A percentile compares a stretch with the other conserved stretches of the same genome.
Evolutionary conservation across 2,113 vertebrate species (phyloP).

Genomic region (Hypanus sabinus): DNA sequence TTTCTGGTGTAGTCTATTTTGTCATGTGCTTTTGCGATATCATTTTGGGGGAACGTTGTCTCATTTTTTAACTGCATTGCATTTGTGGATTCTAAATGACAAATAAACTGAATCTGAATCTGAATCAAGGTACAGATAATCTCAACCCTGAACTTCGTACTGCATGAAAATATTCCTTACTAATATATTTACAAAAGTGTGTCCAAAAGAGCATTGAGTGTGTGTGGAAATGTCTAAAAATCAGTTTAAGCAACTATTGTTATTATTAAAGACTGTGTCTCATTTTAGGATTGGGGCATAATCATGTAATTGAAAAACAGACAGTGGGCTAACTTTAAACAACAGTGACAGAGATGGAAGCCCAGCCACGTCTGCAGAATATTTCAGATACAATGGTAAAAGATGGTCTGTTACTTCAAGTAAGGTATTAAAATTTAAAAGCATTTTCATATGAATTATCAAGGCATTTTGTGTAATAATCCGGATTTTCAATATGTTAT

Average conservation of each 20-base stretch:
- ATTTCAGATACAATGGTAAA: not conserved
- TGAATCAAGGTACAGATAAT: not conserved
- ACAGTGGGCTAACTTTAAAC: not conserved
- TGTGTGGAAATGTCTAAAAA: not conserved
- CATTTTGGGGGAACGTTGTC: no score
- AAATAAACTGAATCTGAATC: no score
- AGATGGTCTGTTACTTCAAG: not conserved
- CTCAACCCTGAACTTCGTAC: not conserved
- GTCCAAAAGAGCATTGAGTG: not conserved
- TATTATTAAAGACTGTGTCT: not conserved
- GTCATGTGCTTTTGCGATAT: no score
- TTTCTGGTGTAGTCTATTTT: no score
- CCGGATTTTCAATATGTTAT: constrained; percentile 11
- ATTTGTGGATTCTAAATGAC: no score
- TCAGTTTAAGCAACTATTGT: not conserved
- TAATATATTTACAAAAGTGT: not conserved
- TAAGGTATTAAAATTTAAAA: not conserved
- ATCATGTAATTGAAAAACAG: not conserved
- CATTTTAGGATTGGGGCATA: not conserved
- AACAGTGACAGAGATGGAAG: not conserved
- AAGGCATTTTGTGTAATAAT: not conserved
- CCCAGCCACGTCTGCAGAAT: not conserved
- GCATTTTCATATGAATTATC: not conserved
- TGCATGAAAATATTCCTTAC: not conserved
- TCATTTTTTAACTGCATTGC: no score